Evolutionary conservation across 2,888 invertebrate species (phyloP).

Genomic region (Parochlus steinenii): DNA sequence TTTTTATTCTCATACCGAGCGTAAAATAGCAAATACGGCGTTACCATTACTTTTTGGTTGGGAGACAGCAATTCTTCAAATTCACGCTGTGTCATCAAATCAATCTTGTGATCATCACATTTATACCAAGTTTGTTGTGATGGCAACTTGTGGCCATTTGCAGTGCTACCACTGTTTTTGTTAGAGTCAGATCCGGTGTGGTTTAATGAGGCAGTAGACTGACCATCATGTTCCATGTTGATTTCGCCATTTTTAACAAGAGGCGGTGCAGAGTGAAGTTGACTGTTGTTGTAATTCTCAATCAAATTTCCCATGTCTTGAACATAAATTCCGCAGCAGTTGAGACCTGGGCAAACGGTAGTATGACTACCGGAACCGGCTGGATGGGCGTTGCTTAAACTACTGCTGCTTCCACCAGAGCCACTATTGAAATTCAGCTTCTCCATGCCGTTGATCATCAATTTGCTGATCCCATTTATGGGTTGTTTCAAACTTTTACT

Average conservation of each 20-base stretch:
- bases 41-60: slow-evolving; percentile 58
- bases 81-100: slow-evolving; percentile 58
- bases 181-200: no score
- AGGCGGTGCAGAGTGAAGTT: slow-evolving; percentile 16
- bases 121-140: slow-evolving; percentile 52
- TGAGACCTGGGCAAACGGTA: slow-evolving; percentile 34
- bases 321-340: slow-evolving; percentile 39
- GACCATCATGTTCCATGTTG: slow-evolving; percentile 16
- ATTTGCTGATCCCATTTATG: slow-evolving; percentile 24
- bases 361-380: slow-evolving; percentile 1
- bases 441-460: slow-evolving; percentile 28
- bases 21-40: slow-evolving; percentile 77
- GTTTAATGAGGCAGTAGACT: no score
- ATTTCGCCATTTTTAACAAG: slow-evolving; percentile 15
- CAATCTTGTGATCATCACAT: slow-evolving; percentile 76
- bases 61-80: slow-evolving; percentile 61
- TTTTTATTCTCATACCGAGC: slow-evolving; percentile 49
- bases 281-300: slow-evolving; percentile 12
- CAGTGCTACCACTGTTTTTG: slow-evolving; percentile 1
- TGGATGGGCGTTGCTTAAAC: slow-evolving; percentile 8
- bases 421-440: slow-evolving; percentile 20
- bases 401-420: slow-evolving; percentile 16
- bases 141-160: slow-evolving; percentile 10
- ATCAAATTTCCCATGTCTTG: slow-evolving; percentile 11
- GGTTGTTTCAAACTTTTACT: slow-evolving; percentile 29